Base-by-base conservation (phyloP, 1,140 invertebrate genomes). In the Pachyrhynchus sulphureomaculatus region DNA sequence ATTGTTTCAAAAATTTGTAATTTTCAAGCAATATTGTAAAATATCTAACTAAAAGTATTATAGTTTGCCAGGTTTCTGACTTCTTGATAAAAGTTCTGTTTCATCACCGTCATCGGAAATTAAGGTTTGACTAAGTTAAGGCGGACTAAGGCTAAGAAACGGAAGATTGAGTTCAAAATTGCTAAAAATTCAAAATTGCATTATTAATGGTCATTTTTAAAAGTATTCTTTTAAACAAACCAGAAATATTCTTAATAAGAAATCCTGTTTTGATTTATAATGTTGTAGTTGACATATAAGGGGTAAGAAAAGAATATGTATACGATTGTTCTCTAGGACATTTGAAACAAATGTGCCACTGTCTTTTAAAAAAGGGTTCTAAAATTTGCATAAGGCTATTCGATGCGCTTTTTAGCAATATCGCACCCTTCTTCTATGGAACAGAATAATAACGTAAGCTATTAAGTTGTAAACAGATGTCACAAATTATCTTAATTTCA, bases 381-480 rank as follows among this genome's bases (percentile, higher is more conserved):
- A 20, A 33, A 37, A 64, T 67, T 67, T 67, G 59, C 66, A 67
- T 67, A 67, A 57, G 48, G 56, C 36, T 15, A 66, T 70, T 70
- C 68, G 68, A 62, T 68, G 66, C 61, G 68, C 68, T 64, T 68
- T 69, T 70, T 51, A 61, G 34, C 33, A 49, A 59, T n/a, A n/a
- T 32, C 64, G 32, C 52, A 52, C 47, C 45, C 41, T 53, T 37
- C 20, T 49, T 44, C 33, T 59, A 57, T 57, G 18, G 34, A 58
- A 44, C 44, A n/a, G 26, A 29, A 29, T 29, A 29, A 29, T 29
- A 10, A 29, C 26, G 26, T 29, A 56, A 64, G 44, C 62, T 70
- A 70, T 68, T 70, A 70, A 68, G 66, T 70, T 70, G 68, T 70
- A 68, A 70, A 70, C 68, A 70, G 68, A 70, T 70, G 68, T 70